phyloP scores from a whole-genome alignment of 1,140 invertebrate species.

The Drosophila lacertosa region DNA sequence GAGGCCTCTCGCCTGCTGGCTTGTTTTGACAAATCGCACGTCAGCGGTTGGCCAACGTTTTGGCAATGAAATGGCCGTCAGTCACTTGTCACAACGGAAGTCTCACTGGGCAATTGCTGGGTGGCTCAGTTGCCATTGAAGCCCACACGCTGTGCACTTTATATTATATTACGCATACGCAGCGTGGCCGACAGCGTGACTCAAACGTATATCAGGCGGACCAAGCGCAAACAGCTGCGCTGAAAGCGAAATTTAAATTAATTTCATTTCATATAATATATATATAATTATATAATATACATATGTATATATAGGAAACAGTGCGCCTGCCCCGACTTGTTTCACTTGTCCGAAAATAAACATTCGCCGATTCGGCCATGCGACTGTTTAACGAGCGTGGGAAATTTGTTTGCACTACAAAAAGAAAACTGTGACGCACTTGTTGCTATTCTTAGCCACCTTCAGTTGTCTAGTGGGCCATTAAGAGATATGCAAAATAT shows the following conservation, averaged over 20 bases:
- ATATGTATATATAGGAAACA: conserved; percentile 13
- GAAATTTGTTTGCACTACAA: conserved; percentile 44
- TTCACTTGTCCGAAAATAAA: conserved; percentile 56
- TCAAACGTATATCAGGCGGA: conserved; percentile 47
- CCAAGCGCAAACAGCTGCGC: background rate
- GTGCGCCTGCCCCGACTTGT: conserved; percentile 20
- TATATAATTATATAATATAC: too few relatives aligned
- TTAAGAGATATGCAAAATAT: conserved; percentile 57
- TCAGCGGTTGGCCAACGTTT: conserved; percentile 48
- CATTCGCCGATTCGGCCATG: conserved; percentile 31
- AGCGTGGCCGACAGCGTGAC: conserved; percentile 42
- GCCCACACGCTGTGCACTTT: conserved; percentile 14
- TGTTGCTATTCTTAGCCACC: conserved; percentile 61
- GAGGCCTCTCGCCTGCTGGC: conserved; percentile 28
- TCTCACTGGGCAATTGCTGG: conserved; percentile 26
- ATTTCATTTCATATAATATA: conserved; percentile 19
- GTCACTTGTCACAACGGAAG: conserved; percentile 54
- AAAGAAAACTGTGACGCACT: conserved; percentile 65
- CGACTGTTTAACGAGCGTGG: conserved; percentile 64
- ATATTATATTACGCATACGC: conserved; percentile 62
- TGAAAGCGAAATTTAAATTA: conserved; percentile 56
- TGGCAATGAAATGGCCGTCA: conserved; percentile 45
- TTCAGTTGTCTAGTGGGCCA: conserved; percentile 26
- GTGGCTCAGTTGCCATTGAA: background rate
- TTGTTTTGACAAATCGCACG: conserved; percentile 60